A percentile compares a stretch with the other conserved stretches of the same genome.
Evolutionary conservation across 2,888 invertebrate species (phyloP).

Genomic region (Erebia palarica): DNA sequence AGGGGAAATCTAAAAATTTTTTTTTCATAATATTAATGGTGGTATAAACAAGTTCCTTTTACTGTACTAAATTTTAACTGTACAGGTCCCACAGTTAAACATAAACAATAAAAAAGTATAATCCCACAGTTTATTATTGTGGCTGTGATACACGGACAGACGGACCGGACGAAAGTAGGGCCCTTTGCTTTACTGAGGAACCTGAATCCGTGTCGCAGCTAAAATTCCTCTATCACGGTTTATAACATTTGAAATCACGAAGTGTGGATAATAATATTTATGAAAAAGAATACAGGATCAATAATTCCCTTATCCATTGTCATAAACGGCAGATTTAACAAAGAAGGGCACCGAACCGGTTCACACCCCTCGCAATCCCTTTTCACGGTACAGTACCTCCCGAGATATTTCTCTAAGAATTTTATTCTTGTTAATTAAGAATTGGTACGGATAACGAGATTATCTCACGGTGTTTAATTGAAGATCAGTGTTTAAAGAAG

Average conservation of each 20-base stretch:
- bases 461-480: conserved; percentile 67
- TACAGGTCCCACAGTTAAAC: no score
- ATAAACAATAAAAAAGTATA: no score
- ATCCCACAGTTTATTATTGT: no score
- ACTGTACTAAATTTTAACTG: no score
- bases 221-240: neutral
- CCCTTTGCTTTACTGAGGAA: no score
- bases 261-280: conserved; percentile 36
- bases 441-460: conserved; percentile 68
- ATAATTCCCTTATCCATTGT: conserved; percentile 44
- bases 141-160: no score
- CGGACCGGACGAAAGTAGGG: no score
- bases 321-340: conserved; percentile 50
- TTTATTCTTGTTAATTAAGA: conserved; percentile 73
- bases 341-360: conserved; percentile 52
- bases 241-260: conserved; percentile 22
- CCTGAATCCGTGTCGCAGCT: neutral
- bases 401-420: conserved; percentile 59
- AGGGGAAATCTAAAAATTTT: no score
- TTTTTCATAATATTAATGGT: no score
- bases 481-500: conserved; percentile 53
- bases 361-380: conserved; percentile 61
- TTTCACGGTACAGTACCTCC: conserved; percentile 60
- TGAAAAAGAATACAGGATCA: conserved; percentile 37
- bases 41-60: no score